Evolutionary conservation across 1,140 invertebrate genomes (phyloP), one percentile per base, ranked within the genome.

Genomic region (Onthophagus taurus): DNA sequence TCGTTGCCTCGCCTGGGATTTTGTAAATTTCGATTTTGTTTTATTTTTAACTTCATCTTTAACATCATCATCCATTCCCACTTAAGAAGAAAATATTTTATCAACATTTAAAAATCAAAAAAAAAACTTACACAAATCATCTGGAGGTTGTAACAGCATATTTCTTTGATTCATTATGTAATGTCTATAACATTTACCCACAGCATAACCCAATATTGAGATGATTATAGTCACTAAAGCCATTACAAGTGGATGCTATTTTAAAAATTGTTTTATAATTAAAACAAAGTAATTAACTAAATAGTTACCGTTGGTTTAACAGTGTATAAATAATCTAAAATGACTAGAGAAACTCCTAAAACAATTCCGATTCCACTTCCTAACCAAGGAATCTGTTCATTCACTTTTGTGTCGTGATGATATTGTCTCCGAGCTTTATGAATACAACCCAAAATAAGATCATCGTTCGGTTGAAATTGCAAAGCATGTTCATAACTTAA

Each of bases 321-420:
- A 42, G 81, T 76, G 42, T 80, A 68, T 34, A 76, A 70, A 51
- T 77, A 79, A 62, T 86, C 83, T 44, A 75, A 71, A 42, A 85
- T 71, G 35, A 85, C 80, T 38, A 86, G 71, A 31, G 71, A 60
- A 42, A 85, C 76, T 35, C 84, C 83, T 23, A 84, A 55, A 42
- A 83, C 73, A 29, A 85, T 72, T 31, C 85, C 85, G 51, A 84
- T 63, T 16, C 77, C 81, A 51, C 80, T 77, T 48, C 81, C 82
- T 13, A 85, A 63, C 81, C 82, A 84, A 7, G 84, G 82, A 46
- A 81, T 72, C 60, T 83, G 79, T 52, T 78, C 74, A 62, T 81
- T 33, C 14, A 6, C 11, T 12, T 7, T 26, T 26, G 23, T 26
- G 23, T 26, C 6, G 23, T 26, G 6, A 26, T 26, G 23, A n/a